Conservation (phyloP, 2,797 vertebrate genomes). For the Rhincodon typus region DNA sequence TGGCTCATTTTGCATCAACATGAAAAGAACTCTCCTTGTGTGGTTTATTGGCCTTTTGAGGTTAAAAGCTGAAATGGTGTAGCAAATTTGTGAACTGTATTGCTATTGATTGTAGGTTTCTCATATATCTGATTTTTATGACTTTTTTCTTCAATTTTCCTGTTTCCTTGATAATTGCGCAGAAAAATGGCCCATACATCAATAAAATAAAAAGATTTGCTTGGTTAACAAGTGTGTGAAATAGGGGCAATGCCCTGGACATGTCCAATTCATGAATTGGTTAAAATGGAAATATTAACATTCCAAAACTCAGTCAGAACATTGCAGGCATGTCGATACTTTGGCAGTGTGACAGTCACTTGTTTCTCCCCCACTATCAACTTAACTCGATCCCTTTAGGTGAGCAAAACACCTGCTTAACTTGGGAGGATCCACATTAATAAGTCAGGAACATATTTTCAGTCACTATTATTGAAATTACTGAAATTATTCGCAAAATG, state of each 20-base stretch:
- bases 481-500: background rate
- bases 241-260: background rate
- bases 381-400: background rate
- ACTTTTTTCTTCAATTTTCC: background rate
- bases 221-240: background rate
- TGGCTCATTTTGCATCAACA: background rate
- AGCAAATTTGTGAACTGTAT: background rate
- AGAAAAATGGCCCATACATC: background rate
- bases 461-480: background rate
- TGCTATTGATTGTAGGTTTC: constrained; percentile 19
- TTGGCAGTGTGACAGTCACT: background rate
- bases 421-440: background rate
- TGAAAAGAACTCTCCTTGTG: background rate
- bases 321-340: background rate
- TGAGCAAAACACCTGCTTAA: background rate
- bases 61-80: background rate
- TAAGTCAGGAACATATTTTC: background rate
- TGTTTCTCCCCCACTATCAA: background rate
- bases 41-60: background rate
- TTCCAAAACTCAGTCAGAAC: background rate
- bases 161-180: background rate
- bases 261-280: background rate
- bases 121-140: background rate
- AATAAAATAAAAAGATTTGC: background rate
- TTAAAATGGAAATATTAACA: background rate